Base-by-base conservation (phyloP, 2,113 vertebrate genomes). In the Potamarius usumacintae region DNA sequence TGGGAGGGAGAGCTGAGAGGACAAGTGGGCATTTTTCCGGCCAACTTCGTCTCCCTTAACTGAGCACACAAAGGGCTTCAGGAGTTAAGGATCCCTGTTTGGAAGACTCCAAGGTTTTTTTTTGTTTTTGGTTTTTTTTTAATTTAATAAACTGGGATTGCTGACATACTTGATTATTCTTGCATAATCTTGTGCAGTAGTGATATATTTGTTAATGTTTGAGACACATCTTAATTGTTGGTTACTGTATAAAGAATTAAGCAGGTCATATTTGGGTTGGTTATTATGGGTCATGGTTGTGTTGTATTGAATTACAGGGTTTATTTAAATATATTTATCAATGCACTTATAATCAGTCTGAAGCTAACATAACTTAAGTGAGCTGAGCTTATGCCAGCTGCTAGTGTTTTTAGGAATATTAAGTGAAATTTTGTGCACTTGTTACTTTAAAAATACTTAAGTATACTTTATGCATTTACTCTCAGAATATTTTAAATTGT, bases 1-100 rank as follows among this genome's bases (percentile, higher is more conserved):
- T 99, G 98, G 98, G 98, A 99, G 92, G 98, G 98, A 69, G 94
- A 86, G 27, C 87, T 95, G 62, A 93, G 93, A 72, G 97, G 96
- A 11, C 92, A 93, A 67, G 96, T 96, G 30, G 98, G 98, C n/a
- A 97, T 99, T 92, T 99, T 99, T 83, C 98, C 98, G 63, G 98
- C 98, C 84, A 99, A 99, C 95, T 99, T 97, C 52, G 97, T 98
- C 85, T 91, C 96, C 1, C 93, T 88, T 80, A 94, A 89, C 93
- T 92, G 65, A 91, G 20, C 12, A 10, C 20, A 14, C 14, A 62
- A 7, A n/a, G 9, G 18, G 2, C 20, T 60, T 84, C 30, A 8
- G 14, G 18, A 25, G 30, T 78, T 22, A 30, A 7, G 55, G 58
- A 30, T 57, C 20, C 22, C 4, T 57, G 17, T 72, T 57, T 55